Base-by-base conservation (phyloP, 1,140 invertebrate species). In the Diabrotica virgifera region DNA sequence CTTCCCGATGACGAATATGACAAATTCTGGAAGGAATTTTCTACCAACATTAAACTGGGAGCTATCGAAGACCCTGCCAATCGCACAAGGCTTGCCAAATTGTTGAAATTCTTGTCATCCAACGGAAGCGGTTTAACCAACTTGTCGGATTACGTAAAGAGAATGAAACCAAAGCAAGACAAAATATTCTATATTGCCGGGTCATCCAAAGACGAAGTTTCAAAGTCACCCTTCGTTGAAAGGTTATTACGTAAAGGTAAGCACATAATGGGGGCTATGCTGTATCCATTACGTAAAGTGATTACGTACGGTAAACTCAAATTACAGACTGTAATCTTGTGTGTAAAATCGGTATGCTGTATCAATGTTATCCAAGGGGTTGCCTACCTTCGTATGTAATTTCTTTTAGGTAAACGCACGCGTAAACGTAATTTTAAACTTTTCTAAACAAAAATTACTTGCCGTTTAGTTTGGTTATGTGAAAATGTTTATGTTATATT, bases 21-120 rank as follows among this genome's bases (percentile, higher is more conserved):
- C 5, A 89, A 90, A 71, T 99, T 99, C 86, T 99, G 97, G 96
- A 97, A 98, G 76, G 97, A 99, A 80, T 99, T 96, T 82, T 97
- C 95, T 52, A 99, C 97, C 54, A 99, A 98, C 87, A 80, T 92
- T 97, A 70, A 70, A 46, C 52, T 70, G 56, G 69, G 98, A 53
- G 87, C 98, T 14, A 97, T 99, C 85, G 98, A 99, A 83, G 98
- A 99, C 82, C 89, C 96, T 13, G 89, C 92, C 59, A 99, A 99
- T 82, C 87, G 97, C 60, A 95, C 94, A 9, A 88, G 97, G 65
- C 82, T 99, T 11, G 95, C 96, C 36, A 99, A 99, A 80, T 82
- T 99, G 40, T 82, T 99, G 7, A 86, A 90, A 67, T 99, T 99
- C 87, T 85, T 87, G 65, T 93, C 93, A 7, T 99, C 97, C 0